Percentiles rank a stretch among this genome's conserved stretches.
These are phyloP conservation scores for Macrostomum lignano DNA, from an alignment of 1,140 invertebrate species.

Conservation along the genomic window DNA sequence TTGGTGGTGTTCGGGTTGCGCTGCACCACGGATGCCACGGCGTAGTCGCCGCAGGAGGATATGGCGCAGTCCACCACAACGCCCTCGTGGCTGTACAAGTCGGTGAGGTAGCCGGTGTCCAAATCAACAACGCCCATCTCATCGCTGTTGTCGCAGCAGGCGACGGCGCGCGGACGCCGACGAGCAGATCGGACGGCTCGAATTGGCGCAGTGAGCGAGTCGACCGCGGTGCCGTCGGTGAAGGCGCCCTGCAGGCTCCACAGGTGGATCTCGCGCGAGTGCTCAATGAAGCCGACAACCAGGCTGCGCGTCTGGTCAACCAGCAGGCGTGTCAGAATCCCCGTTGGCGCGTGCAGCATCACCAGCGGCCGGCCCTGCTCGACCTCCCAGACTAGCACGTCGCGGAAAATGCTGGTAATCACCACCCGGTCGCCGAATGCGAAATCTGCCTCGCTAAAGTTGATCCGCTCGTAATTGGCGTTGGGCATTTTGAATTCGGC, in stretches of 20 bases:
- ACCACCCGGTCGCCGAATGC: conserved; percentile 14
- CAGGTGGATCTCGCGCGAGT: conserved; percentile 13
- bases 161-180: conserved; percentile 9
- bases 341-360: conserved; percentile 18
- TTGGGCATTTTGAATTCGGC: conserved; percentile 19
- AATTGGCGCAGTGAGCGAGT: conserved; percentile 2
- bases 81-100: conserved; percentile 20
- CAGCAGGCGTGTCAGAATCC: conserved; percentile 11
- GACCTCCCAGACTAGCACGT: conserved; percentile 19
- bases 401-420: conserved; percentile 16
- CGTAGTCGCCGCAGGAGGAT: conserved; percentile 14
- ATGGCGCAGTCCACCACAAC: conserved; percentile 14
- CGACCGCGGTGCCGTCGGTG: conserved; percentile 12
- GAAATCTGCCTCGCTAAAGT: conserved; percentile 16
- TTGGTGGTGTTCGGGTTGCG: conserved; percentile 11
- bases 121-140: conserved; percentile 22
- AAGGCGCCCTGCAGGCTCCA: no score
- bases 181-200: not conserved
- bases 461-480: conserved; percentile 10
- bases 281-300: conserved; percentile 13
- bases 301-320: conserved; percentile 11
- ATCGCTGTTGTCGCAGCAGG: conserved; percentile 16
- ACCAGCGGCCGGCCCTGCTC: conserved; percentile 10
- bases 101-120: conserved; percentile 15
- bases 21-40: conserved; percentile 13